A percentile compares a stretch with the other conserved stretches of the same genome.
phyloP scores from a whole-genome alignment of 2,888 invertebrate genomes.

The Schizaphis graminum region DNA sequence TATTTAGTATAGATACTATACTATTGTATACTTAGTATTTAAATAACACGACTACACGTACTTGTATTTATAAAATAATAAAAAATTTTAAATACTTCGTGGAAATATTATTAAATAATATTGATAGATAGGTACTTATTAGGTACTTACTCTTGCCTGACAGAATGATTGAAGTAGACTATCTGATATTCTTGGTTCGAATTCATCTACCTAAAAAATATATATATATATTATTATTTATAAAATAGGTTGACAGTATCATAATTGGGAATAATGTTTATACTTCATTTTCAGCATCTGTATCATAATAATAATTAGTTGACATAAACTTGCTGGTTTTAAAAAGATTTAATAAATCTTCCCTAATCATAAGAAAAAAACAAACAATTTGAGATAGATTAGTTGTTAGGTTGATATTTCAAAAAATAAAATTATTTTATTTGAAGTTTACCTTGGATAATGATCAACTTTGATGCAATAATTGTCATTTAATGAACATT shows the following conservation, averaged over 20 bases:
- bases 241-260: neutral
- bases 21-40: too few relatives aligned
- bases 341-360: constrained; percentile 48
- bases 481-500: constrained; percentile 54
- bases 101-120: neutral
- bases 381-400: neutral
- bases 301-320: neutral
- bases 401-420: neutral
- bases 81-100: too few relatives aligned
- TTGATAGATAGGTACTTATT: neutral
- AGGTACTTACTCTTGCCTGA: constrained; percentile 54
- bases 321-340: constrained; percentile 56
- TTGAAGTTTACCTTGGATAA: constrained; percentile 53
- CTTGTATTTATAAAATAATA: too few relatives aligned
- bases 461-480: constrained; percentile 50
- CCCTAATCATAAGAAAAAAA: constrained; percentile 19
- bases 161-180: constrained; percentile 24
- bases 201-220: constrained; percentile 49
- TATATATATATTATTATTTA: neutral
- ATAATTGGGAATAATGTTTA: neutral
- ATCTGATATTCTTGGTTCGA: constrained; percentile 48
- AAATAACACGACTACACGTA: too few relatives aligned
- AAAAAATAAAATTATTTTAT: neutral
- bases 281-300: constrained; percentile 34
- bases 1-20: too few relatives aligned